phyloP scores from a whole-genome alignment of 2,113 vertebrate species.

The Neomonachus schauinslandi region DNA sequence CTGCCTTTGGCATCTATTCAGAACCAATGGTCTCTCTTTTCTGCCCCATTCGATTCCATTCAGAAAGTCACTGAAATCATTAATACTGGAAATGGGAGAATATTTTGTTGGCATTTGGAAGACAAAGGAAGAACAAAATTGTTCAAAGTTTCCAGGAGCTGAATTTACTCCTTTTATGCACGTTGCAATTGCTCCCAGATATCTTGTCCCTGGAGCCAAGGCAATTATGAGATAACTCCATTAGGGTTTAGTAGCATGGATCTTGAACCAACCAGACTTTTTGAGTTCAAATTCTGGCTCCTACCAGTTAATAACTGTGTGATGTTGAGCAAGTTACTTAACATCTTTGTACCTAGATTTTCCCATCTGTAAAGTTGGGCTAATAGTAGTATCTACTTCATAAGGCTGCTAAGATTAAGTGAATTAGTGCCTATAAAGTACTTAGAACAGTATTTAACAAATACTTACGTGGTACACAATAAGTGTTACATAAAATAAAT shows the following conservation, averaged over 20 bases:
- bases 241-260: background rate
- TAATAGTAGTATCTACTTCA: background rate
- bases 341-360: background rate
- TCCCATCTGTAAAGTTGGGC: background rate
- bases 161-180: background rate
- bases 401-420: background rate
- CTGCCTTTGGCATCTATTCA: background rate
- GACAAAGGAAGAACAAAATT: slow-evolving; percentile 12
- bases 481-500: background rate
- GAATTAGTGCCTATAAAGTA: background rate
- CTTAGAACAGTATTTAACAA: background rate
- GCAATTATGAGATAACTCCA: background rate
- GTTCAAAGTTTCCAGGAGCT: background rate
- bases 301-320: background rate
- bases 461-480: background rate
- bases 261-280: background rate
- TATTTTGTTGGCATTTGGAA: background rate
- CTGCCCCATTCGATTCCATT: background rate
- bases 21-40: background rate
- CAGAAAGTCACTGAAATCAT: background rate
- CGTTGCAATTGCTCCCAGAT: background rate
- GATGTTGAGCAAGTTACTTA: background rate
- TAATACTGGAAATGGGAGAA: background rate
- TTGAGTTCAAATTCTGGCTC: background rate
- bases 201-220: background rate